Evolutionary conservation across 2,888 invertebrate genomes (phyloP), one percentile per base, ranked within the genome.

Genomic region (Muschampia plurimacula): DNA sequence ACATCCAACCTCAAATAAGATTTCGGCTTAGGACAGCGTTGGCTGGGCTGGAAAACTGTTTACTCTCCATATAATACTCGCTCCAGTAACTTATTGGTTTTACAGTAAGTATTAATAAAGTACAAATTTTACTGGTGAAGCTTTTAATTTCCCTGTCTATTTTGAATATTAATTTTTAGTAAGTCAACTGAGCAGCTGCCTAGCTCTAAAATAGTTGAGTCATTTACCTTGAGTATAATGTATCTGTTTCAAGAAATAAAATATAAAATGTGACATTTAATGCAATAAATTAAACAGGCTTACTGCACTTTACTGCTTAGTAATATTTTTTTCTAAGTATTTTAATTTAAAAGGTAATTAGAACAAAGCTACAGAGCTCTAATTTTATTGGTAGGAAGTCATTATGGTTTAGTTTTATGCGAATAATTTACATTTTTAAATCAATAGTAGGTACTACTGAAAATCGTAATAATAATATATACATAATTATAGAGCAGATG

Each of bases 11-110:
- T n/a, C n/a, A n/a, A n/a, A n/a, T n/a, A n/a, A n/a, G n/a, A n/a
- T n/a, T n/a, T 84, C 81, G 83, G 86, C 87, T 85, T 84, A 84
- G 86, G 80, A 84, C 84, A 81, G 75, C 62, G 69, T 69, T 77
- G 76, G 67, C 71, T 64, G 69, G 72, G 55, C 83, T 83, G 77
- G 82, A 81, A 83, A 60, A 74, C 66, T 70, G 74, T 76, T 79
- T 75, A 76, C 74, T 74, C 63, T 3, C 10, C 69, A 69, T 68
- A 73, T 74, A 81, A 79, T 78, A 80, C 86, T 88, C 72, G 84
- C 80, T 79, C 82, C 74, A 85, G 82, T 82, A 78, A 39, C 75
- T 74, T 64, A 67, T 66, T 67, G 41, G 73, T 52, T 52, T 49
- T 9, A 6, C 13, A n/a, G 46, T n/a, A 46, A 13, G 46, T 46